A percentile compares a stretch with the other conserved stretches of the same genome.
Conservation (phyloP, 2,797 vertebrate genomes). For the Acestrorhynchus altus region DNA sequence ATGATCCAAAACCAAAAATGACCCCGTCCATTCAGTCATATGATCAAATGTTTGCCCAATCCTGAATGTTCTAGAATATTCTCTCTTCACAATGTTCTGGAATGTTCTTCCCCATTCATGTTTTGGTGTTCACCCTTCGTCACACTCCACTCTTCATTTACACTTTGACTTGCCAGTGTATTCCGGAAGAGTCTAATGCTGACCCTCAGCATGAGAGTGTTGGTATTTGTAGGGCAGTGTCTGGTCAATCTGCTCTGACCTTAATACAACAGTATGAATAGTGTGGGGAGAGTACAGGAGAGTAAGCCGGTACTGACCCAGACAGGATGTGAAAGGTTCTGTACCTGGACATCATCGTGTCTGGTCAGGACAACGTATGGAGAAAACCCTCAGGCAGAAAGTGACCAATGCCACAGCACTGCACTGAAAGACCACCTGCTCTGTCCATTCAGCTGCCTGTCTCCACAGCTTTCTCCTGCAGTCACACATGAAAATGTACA, state of each 20-base stretch:
- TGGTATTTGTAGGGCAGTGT: background rate
- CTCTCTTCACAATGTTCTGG: too few relatives aligned
- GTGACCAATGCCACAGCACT: constrained; percentile 6
- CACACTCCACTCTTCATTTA: background rate
- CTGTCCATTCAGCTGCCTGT: background rate
- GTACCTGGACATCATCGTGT: background rate
- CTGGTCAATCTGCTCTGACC: background rate
- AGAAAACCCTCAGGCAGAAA: constrained; percentile 21
- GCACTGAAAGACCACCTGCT: constrained; percentile 12
- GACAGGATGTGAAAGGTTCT: background rate
- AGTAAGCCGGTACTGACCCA: background rate
- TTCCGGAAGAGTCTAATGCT: background rate
- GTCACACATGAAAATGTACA: constrained; percentile 1
- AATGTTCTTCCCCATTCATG: background rate
- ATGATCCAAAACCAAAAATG: too few relatives aligned
- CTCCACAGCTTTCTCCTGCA: background rate
- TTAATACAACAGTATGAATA: background rate
- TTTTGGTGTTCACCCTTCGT: background rate
- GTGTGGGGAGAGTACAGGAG: background rate
- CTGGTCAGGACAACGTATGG: background rate
- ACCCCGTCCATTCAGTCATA: too few relatives aligned
- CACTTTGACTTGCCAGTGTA: background rate
- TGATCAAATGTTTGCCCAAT: background rate
- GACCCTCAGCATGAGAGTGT: background rate
- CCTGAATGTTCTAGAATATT: background rate